Conservation (phyloP, 2,113 vertebrate genomes). For the Coracopsis vasa region DNA sequence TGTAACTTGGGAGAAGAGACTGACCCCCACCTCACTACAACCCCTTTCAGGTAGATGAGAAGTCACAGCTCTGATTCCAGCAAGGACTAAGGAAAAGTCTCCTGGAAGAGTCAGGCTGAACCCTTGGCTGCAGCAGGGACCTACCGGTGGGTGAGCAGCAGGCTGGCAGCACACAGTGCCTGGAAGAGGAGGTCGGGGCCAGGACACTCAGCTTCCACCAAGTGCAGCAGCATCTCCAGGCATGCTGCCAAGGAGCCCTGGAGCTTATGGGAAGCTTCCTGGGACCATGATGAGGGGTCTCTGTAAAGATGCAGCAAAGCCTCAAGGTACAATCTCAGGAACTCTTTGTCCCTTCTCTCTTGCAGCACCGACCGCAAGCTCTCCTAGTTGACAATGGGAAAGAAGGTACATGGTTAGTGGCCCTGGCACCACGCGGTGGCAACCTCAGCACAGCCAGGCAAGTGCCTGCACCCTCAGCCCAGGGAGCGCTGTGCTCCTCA, state of each 20-base stretch:
- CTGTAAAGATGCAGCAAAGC: constrained; percentile 72
- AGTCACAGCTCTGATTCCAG: not conserved
- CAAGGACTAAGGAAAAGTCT: not conserved
- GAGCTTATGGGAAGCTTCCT: not conserved
- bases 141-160: constrained; percentile 71
- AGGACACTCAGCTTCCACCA: constrained; percentile 70
- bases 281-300: not conserved
- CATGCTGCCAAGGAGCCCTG: constrained; percentile 39
- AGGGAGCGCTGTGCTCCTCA: not conserved
- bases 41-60: not conserved
- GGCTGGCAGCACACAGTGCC: constrained; percentile 68
- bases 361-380: constrained; percentile 72
- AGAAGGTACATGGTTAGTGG: not conserved
- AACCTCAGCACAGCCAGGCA: not conserved
- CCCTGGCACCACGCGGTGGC: rapidly evolving
- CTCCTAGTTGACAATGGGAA: constrained; percentile 60
- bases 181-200: constrained; percentile 79
- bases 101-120: not conserved
- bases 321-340: constrained; percentile 76
- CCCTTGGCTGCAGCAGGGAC: not conserved
- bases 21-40: not conserved
- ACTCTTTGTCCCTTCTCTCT: constrained; percentile 64
- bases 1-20: not conserved
- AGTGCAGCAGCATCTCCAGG: constrained; percentile 73
- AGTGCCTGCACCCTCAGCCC: not conserved